Percentiles rank a stretch among this genome's conserved stretches.
Evolutionary conservation across 2,888 invertebrate genomes (phyloP).

Genomic region (Eurois occulta): DNA sequence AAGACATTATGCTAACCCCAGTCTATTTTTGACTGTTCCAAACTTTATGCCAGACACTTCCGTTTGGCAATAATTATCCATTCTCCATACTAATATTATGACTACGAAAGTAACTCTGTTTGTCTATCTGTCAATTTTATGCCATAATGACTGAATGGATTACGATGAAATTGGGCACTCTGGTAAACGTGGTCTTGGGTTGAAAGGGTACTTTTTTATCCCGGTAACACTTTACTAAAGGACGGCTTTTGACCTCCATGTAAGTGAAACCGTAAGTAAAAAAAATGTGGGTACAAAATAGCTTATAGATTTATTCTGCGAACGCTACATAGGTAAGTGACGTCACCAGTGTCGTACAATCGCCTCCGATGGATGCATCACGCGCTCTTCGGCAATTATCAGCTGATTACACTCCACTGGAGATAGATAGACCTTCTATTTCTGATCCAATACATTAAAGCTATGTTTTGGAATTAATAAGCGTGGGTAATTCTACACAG

Average conservation of each 20-base stretch:
- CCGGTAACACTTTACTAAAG: background rate
- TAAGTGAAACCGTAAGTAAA: background rate
- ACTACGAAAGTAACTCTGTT: background rate
- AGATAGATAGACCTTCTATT: slow-evolving; percentile 18
- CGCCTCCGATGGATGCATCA: slow-evolving; percentile 63
- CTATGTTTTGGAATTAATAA: slow-evolving; percentile 7
- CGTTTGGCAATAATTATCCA: background rate
- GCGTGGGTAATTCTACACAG: background rate
- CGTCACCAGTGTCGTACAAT: slow-evolving; percentile 39
- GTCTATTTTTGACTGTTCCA: background rate
- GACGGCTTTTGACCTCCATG: background rate
- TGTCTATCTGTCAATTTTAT: background rate
- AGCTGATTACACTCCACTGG: slow-evolving; percentile 65
- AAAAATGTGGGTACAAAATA: background rate
- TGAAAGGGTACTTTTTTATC: background rate
- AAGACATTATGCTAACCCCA: background rate
- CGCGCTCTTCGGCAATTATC: slow-evolving; percentile 65
- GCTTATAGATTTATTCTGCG: background rate
- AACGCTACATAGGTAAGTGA: slow-evolving; percentile 3
- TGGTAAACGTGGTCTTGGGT: background rate
- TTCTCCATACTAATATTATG: background rate
- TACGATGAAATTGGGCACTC: background rate
- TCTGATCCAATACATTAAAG: slow-evolving; percentile 20
- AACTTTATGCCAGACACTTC: background rate
- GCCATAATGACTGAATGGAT: background rate